A percentile compares a stretch with the other conserved stretches of the same genome.
phyloP scores from a whole-genome alignment of 2,797 vertebrate species.

The Falco cherrug region DNA sequence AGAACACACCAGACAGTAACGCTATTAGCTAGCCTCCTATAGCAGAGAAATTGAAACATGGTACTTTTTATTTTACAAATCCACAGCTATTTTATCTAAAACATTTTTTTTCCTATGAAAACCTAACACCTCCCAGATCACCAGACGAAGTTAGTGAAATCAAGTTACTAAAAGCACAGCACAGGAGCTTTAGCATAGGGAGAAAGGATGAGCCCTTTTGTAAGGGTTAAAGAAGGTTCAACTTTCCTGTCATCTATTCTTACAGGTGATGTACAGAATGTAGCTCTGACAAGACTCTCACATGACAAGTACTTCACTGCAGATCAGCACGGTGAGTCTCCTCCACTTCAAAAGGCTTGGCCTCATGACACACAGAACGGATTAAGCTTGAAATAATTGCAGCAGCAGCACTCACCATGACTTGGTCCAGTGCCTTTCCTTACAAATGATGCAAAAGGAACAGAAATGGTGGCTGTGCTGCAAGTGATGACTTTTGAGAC shows the following conservation, averaged over 20 bases:
- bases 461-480: not conserved
- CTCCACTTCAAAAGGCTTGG: not conserved
- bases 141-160: not conserved
- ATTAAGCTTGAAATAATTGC: not conserved
- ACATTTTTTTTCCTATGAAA: not conserved
- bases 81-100: not conserved
- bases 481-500: not conserved
- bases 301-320: not conserved
- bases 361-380: not conserved
- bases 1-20: not conserved
- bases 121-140: not conserved
- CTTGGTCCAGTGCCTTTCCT: not conserved
- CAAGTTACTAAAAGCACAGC: not conserved
- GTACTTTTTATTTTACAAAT: not conserved
- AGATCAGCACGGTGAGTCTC: not conserved
- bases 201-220: not conserved
- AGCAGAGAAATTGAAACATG: not conserved
- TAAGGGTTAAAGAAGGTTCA: not conserved
- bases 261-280: not conserved
- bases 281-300: not conserved
- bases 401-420: not conserved
- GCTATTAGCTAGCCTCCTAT: not conserved
- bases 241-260: not conserved
- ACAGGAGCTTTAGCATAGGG: not conserved
- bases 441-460: not conserved